Percentiles rank a stretch among this genome's conserved stretches.
Evolutionary conservation across 2,113 vertebrate species (phyloP).

Genomic region (Antennarius striatus): DNA sequence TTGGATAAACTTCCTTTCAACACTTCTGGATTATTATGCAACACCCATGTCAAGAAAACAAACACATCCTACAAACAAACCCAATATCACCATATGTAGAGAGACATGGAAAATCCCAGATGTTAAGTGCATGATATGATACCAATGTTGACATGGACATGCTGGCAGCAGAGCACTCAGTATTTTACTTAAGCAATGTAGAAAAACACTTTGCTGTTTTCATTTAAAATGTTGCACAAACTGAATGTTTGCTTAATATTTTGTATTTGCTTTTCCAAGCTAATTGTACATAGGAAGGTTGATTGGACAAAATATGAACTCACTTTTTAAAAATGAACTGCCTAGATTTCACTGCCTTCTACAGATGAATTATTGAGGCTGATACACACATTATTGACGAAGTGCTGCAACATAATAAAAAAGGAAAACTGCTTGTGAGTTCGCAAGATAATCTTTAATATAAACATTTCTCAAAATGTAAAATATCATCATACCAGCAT

Average conservation of each 20-base stretch:
- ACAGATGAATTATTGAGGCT: too few relatives aligned
- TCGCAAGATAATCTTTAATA: too few relatives aligned
- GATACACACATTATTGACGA: too few relatives aligned
- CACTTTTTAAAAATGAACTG: too few relatives aligned
- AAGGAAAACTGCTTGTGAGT: too few relatives aligned
- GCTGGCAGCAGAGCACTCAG: not conserved
- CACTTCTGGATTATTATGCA: not conserved
- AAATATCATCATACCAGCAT: conserved; percentile 18
- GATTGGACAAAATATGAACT: not conserved
- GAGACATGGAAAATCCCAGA: conserved; percentile 40
- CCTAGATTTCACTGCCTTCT: too few relatives aligned
- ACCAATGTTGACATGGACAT: not conserved
- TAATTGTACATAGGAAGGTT: not conserved
- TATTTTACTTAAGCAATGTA: not conserved
- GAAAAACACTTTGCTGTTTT: too few relatives aligned
- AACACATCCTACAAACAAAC: not conserved
- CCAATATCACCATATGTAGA: conserved; percentile 12
- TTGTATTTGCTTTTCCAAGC: too few relatives aligned
- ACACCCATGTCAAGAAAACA: not conserved
- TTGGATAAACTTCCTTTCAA: too few relatives aligned
- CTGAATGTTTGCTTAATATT: too few relatives aligned
- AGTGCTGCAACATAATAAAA: not conserved
- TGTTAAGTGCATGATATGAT: not conserved
- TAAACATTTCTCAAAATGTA: not conserved
- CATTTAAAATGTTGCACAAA: too few relatives aligned